Evolutionary conservation across 2,797 vertebrate species (phyloP).

Genomic region (Ispidina lecontei): DNA sequence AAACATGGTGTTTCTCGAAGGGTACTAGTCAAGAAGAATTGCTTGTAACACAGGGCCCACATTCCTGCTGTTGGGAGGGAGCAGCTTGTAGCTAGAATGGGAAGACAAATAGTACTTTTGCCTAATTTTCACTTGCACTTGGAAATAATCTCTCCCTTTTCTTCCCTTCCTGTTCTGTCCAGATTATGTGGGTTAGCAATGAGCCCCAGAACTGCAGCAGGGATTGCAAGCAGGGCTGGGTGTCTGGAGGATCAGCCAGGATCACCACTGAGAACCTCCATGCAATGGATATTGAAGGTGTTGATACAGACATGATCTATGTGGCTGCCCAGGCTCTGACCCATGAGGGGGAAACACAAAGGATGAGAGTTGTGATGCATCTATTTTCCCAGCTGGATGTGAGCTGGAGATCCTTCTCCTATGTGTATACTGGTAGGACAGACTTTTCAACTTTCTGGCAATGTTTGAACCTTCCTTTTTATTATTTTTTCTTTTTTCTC

Average conservation of each 20-base stretch:
- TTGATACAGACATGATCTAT: conserved; percentile 72
- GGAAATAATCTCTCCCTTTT: background rate
- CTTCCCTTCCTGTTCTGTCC: background rate
- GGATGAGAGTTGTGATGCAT: conserved; percentile 67
- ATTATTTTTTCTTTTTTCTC: background rate
- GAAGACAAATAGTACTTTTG: background rate
- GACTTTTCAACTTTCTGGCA: background rate
- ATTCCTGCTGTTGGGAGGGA: background rate
- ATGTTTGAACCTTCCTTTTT: background rate
- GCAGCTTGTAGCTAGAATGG: background rate
- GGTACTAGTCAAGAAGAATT: background rate
- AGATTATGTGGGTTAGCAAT: conserved; percentile 78
- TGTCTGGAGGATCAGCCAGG: conserved; percentile 71
- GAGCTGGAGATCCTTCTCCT: conserved; percentile 78
- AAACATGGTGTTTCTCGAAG: background rate
- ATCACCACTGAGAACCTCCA: conserved; percentile 73
- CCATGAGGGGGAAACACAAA: conserved; percentile 67
- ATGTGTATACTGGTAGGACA: conserved; percentile 73
- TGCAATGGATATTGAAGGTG: conserved; percentile 79
- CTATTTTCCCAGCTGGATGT: conserved; percentile 81
- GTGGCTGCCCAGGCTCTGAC: conserved; percentile 70
- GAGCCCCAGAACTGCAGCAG: conserved; percentile 74
- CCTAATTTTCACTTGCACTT: background rate
- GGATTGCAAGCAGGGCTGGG: conserved; percentile 67
- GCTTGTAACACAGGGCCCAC: background rate